phyloP scores from a whole-genome alignment of 2,888 invertebrate genomes.

The Cheilosia impressa region DNA sequence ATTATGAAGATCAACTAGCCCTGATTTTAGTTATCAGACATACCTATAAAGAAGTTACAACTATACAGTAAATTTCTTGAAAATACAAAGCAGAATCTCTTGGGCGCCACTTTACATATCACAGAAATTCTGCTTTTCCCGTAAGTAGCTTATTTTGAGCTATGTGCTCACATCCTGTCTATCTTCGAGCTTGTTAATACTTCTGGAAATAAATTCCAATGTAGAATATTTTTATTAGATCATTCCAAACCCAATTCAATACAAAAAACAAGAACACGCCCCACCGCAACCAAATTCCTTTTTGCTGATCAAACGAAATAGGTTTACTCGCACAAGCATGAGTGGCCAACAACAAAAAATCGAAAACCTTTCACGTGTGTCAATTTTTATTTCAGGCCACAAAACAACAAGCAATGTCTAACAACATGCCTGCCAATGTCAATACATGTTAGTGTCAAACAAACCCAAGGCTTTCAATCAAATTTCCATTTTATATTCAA shows the following conservation, averaged over 20 bases:
- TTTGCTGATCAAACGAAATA: background rate
- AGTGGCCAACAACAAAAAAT: background rate
- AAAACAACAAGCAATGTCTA: constrained; percentile 36
- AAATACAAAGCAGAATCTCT: no score
- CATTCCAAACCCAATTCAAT: background rate
- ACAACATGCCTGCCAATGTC: constrained; percentile 40
- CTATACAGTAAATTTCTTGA: no score
- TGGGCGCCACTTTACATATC: no score
- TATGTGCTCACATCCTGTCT: no score
- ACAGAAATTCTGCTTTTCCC: no score
- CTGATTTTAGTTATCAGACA: no score
- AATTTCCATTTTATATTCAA: constrained; percentile 58
- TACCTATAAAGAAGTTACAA: no score
- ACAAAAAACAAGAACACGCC: background rate
- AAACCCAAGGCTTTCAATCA: constrained; percentile 58
- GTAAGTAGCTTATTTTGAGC: no score
- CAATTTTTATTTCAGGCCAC: constrained; percentile 44
- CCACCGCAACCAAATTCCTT: background rate
- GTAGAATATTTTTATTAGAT: background rate
- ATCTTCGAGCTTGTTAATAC: no score
- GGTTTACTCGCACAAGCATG: background rate
- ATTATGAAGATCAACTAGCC: no score
- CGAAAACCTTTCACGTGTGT: constrained; percentile 23
- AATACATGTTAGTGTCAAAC: constrained; percentile 56
- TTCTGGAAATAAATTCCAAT: no score